These are phyloP conservation scores for Ichneumon xanthorius DNA, from an alignment of 2,888 invertebrate species.

Conservation along the genomic window DNA sequence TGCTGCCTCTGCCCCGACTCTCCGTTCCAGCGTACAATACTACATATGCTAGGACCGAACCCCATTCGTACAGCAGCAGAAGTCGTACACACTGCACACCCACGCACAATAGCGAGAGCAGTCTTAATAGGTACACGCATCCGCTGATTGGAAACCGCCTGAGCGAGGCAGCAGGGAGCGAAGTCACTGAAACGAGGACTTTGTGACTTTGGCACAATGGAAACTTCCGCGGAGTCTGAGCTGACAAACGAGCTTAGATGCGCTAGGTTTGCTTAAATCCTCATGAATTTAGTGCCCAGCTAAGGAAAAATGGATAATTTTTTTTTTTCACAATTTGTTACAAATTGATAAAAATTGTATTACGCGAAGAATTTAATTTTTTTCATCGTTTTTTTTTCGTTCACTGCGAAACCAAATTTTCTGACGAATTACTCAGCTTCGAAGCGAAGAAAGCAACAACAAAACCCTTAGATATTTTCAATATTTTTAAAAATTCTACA, in stretches of 20 bases:
- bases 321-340: neutral
- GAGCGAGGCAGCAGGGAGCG: conserved; percentile 56
- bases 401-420: too few species aligned
- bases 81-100: conserved; percentile 79
- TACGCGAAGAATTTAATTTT: neutral
- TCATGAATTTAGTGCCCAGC: neutral
- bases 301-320: neutral
- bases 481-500: neutral
- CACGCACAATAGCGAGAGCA: conserved; percentile 81
- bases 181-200: conserved; percentile 47
- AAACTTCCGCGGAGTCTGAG: conserved; percentile 35
- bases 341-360: neutral
- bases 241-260: neutral
- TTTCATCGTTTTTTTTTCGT: neutral
- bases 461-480: neutral
- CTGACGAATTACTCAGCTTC: too few species aligned
- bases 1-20: conserved; percentile 28
- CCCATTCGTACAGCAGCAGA: conserved; percentile 66
- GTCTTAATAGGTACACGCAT: conserved; percentile 84
- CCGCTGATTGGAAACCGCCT: conserved; percentile 82
- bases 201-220: conserved; percentile 38
- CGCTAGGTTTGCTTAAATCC: neutral
- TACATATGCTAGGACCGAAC: conserved; percentile 59
- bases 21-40: conserved; percentile 34
- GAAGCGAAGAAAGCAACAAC: too few species aligned